A percentile compares a stretch with the other conserved stretches of the same genome.
These are phyloP conservation scores for Helicorthomorpha holstii DNA, from an alignment of 1,140 invertebrate genomes.

Conservation along the genomic window DNA sequence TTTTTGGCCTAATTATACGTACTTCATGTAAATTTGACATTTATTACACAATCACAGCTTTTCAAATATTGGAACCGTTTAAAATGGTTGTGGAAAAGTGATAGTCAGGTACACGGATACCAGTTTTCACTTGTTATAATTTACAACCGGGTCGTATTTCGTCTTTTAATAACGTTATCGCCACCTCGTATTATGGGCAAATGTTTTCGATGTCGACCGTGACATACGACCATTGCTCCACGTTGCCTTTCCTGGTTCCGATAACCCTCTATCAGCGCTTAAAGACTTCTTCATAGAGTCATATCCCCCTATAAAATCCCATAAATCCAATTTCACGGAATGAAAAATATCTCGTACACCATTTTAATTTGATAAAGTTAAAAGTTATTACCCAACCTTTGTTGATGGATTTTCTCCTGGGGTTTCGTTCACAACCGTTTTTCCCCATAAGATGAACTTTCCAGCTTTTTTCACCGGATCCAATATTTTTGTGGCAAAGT, in stretches of 20 bases:
- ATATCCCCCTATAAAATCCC: background rate
- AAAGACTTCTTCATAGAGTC: background rate
- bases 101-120: too few relatives aligned
- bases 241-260: background rate
- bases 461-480: slow-evolving; percentile 40
- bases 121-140: too few relatives aligned
- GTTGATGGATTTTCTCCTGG: background rate
- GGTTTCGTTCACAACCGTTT: slow-evolving; percentile 1
- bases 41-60: too few relatives aligned
- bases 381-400: background rate
- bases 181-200: too few relatives aligned
- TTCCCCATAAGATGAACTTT: slow-evolving; percentile 41
- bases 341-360: background rate
- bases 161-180: too few relatives aligned
- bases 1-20: too few relatives aligned
- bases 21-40: too few relatives aligned
- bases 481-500: slow-evolving; percentile 48
- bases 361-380: background rate
- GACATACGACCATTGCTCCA: background rate
- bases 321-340: background rate
- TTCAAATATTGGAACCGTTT: too few relatives aligned
- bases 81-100: too few relatives aligned
- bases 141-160: too few relatives aligned
- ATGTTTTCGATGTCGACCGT: background rate
- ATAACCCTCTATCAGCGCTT: background rate